A percentile compares a stretch with the other conserved stretches of the same genome.
phyloP scores from a whole-genome alignment of 2,888 invertebrate genomes.

The Neoitamus cyanurus region DNA sequence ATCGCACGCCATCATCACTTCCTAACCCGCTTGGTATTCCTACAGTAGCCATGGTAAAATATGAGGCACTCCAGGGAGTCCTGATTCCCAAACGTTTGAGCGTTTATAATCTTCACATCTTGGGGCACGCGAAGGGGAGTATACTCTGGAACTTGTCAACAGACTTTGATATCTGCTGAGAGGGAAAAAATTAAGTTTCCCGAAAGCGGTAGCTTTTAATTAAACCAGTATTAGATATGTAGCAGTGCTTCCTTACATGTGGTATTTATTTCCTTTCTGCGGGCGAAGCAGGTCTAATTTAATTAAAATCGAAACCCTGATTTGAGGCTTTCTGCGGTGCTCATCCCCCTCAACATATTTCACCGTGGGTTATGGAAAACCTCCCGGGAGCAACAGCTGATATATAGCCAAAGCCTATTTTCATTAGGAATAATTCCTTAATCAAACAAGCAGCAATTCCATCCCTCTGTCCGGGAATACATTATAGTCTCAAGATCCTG shows the following conservation, averaged over 20 bases:
- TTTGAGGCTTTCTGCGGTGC: not conserved
- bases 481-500: not conserved
- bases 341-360: not conserved
- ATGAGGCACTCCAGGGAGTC: not conserved
- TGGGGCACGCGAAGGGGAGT: not conserved
- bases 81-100: not conserved
- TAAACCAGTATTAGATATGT: not conserved
- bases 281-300: not conserved
- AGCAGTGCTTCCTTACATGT: not conserved
- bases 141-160: not conserved
- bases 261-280: not conserved
- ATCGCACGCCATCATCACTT: not conserved
- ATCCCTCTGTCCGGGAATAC: not conserved
- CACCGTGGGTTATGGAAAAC: not conserved
- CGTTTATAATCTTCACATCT: not conserved
- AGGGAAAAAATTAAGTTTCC: not conserved
- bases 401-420: constrained; percentile 8
- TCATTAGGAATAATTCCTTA: constrained; percentile 10
- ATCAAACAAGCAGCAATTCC: not conserved
- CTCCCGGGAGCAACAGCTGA: not conserved
- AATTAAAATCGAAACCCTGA: not conserved
- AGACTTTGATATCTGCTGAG: not conserved
- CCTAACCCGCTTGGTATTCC: not conserved
- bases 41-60: not conserved
- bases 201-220: not conserved